Evolutionary conservation across 2,113 vertebrate genomes (phyloP).

Genomic region (Erythrolamprus reginae): DNA sequence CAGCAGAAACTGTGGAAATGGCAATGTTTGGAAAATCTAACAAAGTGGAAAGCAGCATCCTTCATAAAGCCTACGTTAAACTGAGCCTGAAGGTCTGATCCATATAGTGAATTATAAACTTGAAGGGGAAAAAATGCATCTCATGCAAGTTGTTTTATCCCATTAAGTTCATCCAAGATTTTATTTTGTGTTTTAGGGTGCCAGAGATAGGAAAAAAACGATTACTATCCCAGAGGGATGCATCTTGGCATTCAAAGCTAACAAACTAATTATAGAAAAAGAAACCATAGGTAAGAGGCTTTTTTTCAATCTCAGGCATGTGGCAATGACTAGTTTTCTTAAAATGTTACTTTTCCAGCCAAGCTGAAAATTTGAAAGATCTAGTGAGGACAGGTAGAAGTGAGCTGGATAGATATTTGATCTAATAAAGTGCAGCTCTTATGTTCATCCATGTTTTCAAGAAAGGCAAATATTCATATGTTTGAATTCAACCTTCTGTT

Average conservation of each 20-base stretch:
- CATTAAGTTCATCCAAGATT: too few relatives aligned
- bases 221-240: constrained; percentile 66
- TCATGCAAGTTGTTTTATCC: background rate
- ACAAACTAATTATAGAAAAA: constrained; percentile 29
- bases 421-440: background rate
- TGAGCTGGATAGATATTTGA: background rate
- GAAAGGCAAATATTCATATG: background rate
- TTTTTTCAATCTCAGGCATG: background rate
- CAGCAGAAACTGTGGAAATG: constrained; percentile 45
- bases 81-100: constrained; percentile 51
- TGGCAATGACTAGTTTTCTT: background rate
- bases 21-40: constrained; percentile 33
- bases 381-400: background rate
- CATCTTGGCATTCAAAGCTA: constrained; percentile 59
- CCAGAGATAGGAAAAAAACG: constrained; percentile 7
- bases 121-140: background rate
- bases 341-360: too few relatives aligned
- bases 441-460: background rate
- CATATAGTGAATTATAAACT: background rate
- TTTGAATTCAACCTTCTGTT: background rate
- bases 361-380: background rate
- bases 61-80: constrained; percentile 5
- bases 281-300: constrained; percentile 55
- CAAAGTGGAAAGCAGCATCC: constrained; percentile 23
- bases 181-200: constrained; percentile 44